These are phyloP conservation scores for Tetramorium simillimum DNA, from an alignment of 1,140 invertebrate species.

Conservation along the genomic window DNA sequence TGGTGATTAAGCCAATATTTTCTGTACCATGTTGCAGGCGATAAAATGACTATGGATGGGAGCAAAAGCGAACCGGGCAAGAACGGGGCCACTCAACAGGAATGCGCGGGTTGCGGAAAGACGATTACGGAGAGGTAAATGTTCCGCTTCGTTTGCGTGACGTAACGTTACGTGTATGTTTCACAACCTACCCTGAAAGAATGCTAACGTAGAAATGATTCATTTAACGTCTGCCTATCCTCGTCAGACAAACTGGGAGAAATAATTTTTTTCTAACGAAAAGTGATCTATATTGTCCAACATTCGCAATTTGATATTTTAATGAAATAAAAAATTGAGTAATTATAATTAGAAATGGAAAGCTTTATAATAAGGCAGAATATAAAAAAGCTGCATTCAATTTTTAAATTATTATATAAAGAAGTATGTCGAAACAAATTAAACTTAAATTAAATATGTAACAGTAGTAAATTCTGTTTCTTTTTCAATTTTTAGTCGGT, in stretches of 20 bases:
- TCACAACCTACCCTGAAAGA: not conserved
- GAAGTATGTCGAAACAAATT: not conserved
- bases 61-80: constrained; percentile 84
- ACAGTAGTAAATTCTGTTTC: not conserved
- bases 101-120: constrained; percentile 92
- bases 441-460: not conserved
- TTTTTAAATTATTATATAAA: not conserved
- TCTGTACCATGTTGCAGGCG: constrained; percentile 39
- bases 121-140: constrained; percentile 89
- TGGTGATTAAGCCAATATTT: not conserved
- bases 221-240: not conserved
- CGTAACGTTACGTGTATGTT: not conserved
- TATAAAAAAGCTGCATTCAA: not conserved
- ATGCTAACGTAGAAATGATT: not conserved
- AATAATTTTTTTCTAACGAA: not conserved
- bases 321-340: not conserved
- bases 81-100: constrained; percentile 84
- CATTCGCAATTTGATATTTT: not conserved
- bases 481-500: not conserved
- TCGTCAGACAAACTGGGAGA: constrained; percentile 6
- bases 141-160: constrained; percentile 43
- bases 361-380: not conserved
- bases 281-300: not conserved
- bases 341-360: not conserved
- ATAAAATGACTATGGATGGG: constrained; percentile 86